A percentile compares a stretch with the other conserved stretches of the same genome.
Evolutionary conservation across 2,888 invertebrate species (phyloP).

Genomic region (Apotomis turbidana): DNA sequence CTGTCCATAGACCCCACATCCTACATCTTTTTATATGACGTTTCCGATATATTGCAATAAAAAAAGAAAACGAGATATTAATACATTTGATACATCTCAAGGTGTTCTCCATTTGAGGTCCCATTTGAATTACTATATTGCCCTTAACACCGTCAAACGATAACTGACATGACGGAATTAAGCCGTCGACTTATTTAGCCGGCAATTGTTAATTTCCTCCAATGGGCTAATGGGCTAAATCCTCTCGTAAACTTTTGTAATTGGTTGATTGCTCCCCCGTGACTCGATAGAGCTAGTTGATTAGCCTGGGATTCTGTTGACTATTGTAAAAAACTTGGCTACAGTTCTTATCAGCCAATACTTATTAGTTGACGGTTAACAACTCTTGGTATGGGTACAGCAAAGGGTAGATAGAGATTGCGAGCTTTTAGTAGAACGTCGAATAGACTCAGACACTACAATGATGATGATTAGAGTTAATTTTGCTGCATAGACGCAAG

Average conservation of each 20-base stretch:
- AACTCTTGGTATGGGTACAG: background rate
- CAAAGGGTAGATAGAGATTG: no score
- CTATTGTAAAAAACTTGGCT: conserved; percentile 5
- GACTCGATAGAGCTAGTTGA: conserved; percentile 36
- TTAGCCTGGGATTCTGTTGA: conserved; percentile 38
- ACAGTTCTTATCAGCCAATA: background rate
- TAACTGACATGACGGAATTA: conserved; percentile 79
- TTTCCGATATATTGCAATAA: background rate
- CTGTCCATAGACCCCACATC: no score
- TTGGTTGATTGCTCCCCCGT: conserved; percentile 68
- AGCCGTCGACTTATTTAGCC: conserved; percentile 79
- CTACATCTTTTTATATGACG: no score
- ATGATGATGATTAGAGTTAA: no score
- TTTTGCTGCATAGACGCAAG: no score
- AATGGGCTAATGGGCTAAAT: conserved; percentile 81
- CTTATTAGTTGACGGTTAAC: background rate
- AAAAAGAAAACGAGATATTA: no score
- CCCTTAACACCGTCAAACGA: conserved; percentile 61
- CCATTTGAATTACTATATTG: background rate
- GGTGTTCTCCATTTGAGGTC: no score
- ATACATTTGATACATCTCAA: no score
- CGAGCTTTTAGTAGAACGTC: no score
- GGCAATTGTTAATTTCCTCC: conserved; percentile 83
- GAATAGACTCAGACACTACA: no score
- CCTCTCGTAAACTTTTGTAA: conserved; percentile 74